Evolutionary conservation across 2,888 invertebrate species (phyloP), one percentile per base, ranked within the genome.

Genomic region (Agrilus mali): DNA sequence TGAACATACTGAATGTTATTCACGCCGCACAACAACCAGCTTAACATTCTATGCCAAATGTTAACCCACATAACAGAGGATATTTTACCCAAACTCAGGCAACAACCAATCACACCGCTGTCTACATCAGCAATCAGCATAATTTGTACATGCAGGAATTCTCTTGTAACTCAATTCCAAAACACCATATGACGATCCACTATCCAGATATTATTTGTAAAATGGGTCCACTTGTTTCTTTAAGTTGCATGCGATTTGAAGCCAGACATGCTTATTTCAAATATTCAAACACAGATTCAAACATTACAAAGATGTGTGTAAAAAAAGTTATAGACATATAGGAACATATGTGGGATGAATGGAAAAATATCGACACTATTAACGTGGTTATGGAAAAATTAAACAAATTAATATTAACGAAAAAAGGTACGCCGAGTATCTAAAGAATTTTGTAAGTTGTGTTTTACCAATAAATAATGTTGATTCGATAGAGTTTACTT

Each of bases 211-310:
- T 44, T 20, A 47, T 47, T 36, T 14, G 13, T 13, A 36, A 47
- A 44, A 42, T 42, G 44, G 47, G 47, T 13, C 40, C 47, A n/a
- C 22, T 47, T 2, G 10, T 42, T 33, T n/a, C 20, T 31, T 32
- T 44, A 35, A 36, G 32, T 17, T 14, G 39, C 12, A 44, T 47
- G 40, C 36, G 47, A 15, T 47, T 44, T 37, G 40, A 47, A 38
- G 44, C 40, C 10, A 47, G 44, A 40, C 47, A 47, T 32, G 40
- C 36, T 2, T 44, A 40, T 36, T 47, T 42, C 20, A 45, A 45
- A 42, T 34, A 40, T 22, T 20, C 44, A 37, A n/a, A 8, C 31
- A 44, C 17, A 40, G 27, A 15, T 41, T 47, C 33, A 42, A 44
- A 40, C 44, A 44, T 40, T 44, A 31, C 17, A 44, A 42, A 32